Evolutionary conservation across 2,888 invertebrate species (phyloP).

Genomic region (Agonopterix arenella): DNA sequence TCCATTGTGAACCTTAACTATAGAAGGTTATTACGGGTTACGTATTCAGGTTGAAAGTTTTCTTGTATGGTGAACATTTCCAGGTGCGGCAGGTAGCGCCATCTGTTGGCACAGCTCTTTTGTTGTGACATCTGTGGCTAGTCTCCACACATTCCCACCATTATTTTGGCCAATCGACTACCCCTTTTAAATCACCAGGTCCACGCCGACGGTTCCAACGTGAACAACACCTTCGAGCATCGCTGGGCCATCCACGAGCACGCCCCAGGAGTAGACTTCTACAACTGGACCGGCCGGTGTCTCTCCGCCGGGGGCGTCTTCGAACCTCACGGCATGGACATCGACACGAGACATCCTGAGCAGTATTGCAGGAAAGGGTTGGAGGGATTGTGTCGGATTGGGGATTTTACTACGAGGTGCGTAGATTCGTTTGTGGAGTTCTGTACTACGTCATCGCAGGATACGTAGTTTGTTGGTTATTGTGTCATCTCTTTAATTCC

Average conservation of each 20-base stretch:
- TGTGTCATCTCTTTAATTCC: no score
- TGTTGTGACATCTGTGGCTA: no score
- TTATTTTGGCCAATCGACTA: no score
- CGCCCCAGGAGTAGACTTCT: slow-evolving; percentile 90
- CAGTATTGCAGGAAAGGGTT: slow-evolving; percentile 75
- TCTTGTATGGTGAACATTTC: no score
- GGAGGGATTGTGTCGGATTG: slow-evolving; percentile 82
- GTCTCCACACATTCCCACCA: no score
- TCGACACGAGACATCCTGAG: slow-evolving; percentile 76
- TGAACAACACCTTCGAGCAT: slow-evolving; percentile 84
- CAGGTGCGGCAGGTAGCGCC: no score
- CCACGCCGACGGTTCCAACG: slow-evolving; percentile 89
- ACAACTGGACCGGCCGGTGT: slow-evolving; percentile 92
- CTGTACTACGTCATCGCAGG: no score
- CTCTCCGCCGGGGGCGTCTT: slow-evolving; percentile 83
- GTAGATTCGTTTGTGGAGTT: neutral
- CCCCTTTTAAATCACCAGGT: slow-evolving; percentile 63
- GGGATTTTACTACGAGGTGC: slow-evolving; percentile 82
- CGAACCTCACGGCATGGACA: slow-evolving; percentile 86
- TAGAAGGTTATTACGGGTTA: no score
- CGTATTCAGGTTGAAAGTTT: no score
- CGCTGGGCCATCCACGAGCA: slow-evolving; percentile 90
- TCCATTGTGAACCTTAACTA: no score
- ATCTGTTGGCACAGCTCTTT: no score
- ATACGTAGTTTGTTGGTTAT: no score